Percentiles rank a stretch among this genome's conserved stretches.
Evolutionary conservation across 2,797 vertebrate genomes (phyloP).

Genomic region (Petrocephalus sullivani): DNA sequence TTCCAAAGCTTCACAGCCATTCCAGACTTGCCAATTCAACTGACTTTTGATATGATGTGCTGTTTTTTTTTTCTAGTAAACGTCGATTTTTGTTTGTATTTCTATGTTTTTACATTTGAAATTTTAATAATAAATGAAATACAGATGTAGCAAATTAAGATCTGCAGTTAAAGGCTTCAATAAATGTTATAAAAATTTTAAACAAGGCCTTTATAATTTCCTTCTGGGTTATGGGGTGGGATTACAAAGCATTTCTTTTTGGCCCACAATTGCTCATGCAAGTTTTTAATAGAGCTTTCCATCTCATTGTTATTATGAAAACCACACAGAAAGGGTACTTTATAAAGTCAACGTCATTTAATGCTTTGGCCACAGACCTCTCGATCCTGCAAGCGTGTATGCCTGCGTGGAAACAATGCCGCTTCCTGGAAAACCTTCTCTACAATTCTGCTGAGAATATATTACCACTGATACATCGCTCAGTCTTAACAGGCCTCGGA

Average conservation of each 20-base stretch:
- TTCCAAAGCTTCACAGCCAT: conserved; percentile 42
- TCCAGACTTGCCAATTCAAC: conserved; percentile 50
- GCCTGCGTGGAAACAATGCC: background rate
- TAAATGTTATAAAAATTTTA: conserved; percentile 59
- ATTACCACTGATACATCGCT: background rate
- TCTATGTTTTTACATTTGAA: conserved; percentile 58
- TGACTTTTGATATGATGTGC: conserved; percentile 44
- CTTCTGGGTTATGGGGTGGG: conserved; percentile 45
- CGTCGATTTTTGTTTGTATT: conserved; percentile 37
- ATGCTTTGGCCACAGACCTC: background rate
- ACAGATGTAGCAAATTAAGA: conserved; percentile 66
- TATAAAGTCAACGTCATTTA: conserved; percentile 10
- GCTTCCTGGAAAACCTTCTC: background rate
- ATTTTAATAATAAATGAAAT: conserved; percentile 59
- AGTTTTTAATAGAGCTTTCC: conserved; percentile 23
- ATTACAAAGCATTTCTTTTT: conserved; percentile 30
- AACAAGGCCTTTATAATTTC: conserved; percentile 49
- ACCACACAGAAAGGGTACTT: background rate
- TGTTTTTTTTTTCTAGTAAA: conserved; percentile 32
- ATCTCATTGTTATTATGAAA: conserved; percentile 11
- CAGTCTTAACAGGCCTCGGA: background rate
- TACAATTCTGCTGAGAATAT: background rate
- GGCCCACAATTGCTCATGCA: conserved; percentile 36
- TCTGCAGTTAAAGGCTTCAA: conserved; percentile 48
- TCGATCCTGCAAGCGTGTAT: background rate